A percentile compares a stretch with the other conserved stretches of the same genome.
Evolutionary conservation across 1,140 invertebrate species (phyloP).

Genomic region (Phymastichus coffea): DNA sequence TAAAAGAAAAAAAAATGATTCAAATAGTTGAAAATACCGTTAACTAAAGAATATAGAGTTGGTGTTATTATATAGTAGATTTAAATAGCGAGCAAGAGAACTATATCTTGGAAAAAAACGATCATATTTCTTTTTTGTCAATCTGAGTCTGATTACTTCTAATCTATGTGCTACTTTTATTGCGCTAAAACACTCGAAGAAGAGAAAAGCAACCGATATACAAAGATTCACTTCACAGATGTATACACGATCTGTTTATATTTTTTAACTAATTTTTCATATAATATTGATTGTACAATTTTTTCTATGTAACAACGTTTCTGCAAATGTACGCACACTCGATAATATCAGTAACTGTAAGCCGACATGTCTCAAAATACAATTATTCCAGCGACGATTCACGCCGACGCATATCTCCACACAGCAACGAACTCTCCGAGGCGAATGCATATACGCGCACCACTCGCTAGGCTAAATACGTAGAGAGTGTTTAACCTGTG

Average conservation of each 20-base stretch:
- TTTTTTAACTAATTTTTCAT: slow-evolving; percentile 3
- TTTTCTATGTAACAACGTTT: background rate
- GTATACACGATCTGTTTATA: slow-evolving; percentile 7
- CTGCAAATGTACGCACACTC: background rate
- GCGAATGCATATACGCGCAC: slow-evolving; percentile 8
- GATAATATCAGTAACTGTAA: background rate
- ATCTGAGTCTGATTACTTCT: slow-evolving; percentile 3
- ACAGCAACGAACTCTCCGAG: slow-evolving; percentile 3
- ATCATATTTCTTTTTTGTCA: slow-evolving; percentile 15
- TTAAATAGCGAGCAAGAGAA: background rate
- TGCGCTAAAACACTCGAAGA: too few species aligned
- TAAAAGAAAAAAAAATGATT: slow-evolving; percentile 5
- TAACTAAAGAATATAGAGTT: slow-evolving; percentile 15
- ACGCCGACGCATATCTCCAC: background rate
- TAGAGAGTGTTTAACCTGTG: too few species aligned
- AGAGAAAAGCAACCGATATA: too few species aligned
- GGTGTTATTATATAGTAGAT: slow-evolving; percentile 16
- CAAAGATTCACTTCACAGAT: too few species aligned
- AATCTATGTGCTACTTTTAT: background rate
- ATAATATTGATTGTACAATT: background rate
- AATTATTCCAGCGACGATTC: too few species aligned
- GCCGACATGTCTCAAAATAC: background rate
- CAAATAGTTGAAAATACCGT: too few species aligned
- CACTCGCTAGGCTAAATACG: too few species aligned
- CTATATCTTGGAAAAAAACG: slow-evolving; percentile 4